Conservation (phyloP, 2,113 vertebrate genomes). For the Protobothrops flavoviridis region DNA sequence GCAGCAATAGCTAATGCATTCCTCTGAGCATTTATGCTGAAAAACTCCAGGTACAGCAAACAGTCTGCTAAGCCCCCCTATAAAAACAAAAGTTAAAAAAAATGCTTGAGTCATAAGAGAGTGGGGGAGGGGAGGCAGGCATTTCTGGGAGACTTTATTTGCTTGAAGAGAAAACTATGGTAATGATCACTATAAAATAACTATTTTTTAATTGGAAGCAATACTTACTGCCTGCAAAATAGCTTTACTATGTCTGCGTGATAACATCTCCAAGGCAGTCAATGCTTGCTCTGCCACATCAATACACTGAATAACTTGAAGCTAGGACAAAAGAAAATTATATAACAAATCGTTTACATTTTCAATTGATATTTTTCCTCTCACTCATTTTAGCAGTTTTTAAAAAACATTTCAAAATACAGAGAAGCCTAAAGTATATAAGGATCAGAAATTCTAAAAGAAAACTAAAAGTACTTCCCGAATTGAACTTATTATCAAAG, state of each 20-base stretch:
- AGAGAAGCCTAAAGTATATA: not conserved
- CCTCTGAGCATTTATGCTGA: conserved; percentile 99
- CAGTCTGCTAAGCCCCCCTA: conserved; percentile 96
- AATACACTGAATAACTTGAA: conserved; percentile 99
- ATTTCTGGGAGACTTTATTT: not conserved
- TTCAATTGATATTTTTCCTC: not conserved
- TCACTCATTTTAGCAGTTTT: not conserved
- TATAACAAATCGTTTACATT: not conserved
- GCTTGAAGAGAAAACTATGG: not conserved
- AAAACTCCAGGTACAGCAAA: conserved; percentile 97
- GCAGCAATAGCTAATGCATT: conserved; percentile 97
- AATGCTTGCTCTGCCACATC: conserved; percentile 98
- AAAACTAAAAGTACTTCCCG: not conserved
- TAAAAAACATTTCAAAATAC: not conserved
- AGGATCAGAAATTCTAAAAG: not conserved
- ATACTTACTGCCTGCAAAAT: conserved; percentile 95
- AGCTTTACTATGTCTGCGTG: conserved; percentile 97
- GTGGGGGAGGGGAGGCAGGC: not conserved
- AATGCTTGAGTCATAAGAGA: not conserved
- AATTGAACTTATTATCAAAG: not conserved
- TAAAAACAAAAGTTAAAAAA: conserved; percentile 34
- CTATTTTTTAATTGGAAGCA: not conserved
- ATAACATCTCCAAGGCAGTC: conserved; percentile 97
- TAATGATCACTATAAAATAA: not conserved
- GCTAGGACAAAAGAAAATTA: conserved; percentile 69